These are phyloP conservation scores for Papilio polytes DNA, from an alignment of 1,140 invertebrate species.

Conservation along the genomic window DNA sequence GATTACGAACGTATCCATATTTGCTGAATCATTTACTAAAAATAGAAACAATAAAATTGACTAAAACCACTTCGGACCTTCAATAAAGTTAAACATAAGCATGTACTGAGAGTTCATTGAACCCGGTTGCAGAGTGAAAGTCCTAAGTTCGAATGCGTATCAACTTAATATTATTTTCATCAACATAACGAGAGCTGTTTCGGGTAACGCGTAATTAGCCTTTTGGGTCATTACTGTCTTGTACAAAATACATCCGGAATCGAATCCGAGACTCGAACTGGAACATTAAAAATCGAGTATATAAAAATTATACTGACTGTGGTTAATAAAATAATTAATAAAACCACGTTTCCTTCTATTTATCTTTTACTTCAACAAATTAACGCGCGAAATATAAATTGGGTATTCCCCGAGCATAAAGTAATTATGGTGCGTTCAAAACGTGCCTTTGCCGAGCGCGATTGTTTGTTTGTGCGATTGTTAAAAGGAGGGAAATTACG, in stretches of 20 bases:
- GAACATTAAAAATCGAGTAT: background rate
- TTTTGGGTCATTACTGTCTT: constrained; percentile 11
- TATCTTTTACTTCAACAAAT: too few relatives aligned
- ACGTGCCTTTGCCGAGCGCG: background rate
- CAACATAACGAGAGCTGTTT: constrained; percentile 9
- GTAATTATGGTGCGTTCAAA: background rate
- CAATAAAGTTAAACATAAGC: constrained; percentile 2
- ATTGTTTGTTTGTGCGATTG: background rate
- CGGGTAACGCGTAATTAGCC: constrained; percentile 14
- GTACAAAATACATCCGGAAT: constrained; percentile 4
- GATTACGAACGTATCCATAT: background rate
- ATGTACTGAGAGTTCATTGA: constrained; percentile 1
- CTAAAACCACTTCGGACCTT: background rate
- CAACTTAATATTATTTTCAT: constrained; percentile 23
- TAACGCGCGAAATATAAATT: background rate
- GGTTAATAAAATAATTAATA: background rate
- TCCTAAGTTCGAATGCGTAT: constrained; percentile 15
- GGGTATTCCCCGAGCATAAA: constrained; percentile 1
- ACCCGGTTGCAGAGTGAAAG: background rate
- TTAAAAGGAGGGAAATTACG: background rate
- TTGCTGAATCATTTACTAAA: background rate
- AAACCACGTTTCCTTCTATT: too few relatives aligned
- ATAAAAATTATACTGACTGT: background rate
- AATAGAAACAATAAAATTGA: background rate
- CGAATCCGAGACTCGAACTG: background rate